Evolutionary conservation across 2,797 vertebrate genomes (phyloP).

Genomic region (Sylvia borin): DNA sequence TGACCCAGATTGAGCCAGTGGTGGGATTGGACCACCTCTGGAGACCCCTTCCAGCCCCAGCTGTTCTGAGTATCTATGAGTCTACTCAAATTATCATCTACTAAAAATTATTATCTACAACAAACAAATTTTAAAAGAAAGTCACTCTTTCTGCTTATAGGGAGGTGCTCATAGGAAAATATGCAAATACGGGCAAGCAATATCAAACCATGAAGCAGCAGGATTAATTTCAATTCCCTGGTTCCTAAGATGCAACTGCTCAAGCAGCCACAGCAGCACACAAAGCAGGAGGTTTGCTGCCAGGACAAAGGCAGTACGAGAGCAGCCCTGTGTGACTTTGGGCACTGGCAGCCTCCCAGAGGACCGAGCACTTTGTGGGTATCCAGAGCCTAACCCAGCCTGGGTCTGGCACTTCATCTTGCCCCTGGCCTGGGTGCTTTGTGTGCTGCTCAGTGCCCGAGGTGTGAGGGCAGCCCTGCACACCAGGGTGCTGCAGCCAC

Average conservation of each 20-base stretch:
- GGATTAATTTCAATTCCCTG: background rate
- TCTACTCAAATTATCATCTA: background rate
- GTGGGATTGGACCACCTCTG: background rate
- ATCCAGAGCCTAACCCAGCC: background rate
- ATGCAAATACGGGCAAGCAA: background rate
- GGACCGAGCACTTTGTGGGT: background rate
- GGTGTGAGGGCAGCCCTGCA: background rate
- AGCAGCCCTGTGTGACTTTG: accelerated
- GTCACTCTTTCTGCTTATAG: background rate
- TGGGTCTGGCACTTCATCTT: background rate
- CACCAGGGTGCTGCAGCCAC: background rate
- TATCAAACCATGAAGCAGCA: background rate
- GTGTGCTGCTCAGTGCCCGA: background rate
- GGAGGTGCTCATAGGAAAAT: background rate
- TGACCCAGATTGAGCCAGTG: accelerated
- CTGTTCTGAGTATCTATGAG: background rate
- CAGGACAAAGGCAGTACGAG: background rate
- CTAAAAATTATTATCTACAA: background rate
- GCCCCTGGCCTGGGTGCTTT: background rate
- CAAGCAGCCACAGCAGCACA: too few relatives aligned
- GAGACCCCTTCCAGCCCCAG: background rate
- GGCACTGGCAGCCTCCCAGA: background rate
- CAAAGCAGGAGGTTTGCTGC: background rate
- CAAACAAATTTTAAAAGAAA: background rate
- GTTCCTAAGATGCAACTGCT: background rate